Percentiles rank a stretch among this genome's conserved stretches.
Evolutionary conservation across 1,140 invertebrate species (phyloP).

Genomic region (Heliconius congener): DNA sequence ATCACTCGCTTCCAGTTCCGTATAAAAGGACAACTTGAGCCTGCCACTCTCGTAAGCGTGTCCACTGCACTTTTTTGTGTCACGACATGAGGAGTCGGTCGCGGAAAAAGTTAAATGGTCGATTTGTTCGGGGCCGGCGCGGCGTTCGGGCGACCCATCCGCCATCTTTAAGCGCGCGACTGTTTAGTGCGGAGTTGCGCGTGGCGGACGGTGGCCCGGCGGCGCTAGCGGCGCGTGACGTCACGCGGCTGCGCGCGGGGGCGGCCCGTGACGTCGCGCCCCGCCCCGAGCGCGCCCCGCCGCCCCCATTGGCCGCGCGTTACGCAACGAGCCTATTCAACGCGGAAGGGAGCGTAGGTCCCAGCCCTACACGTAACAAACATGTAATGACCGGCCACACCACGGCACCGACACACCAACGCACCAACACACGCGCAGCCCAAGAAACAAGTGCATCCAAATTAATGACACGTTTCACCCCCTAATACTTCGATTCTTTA

Average conservation of each 20-base stretch:
- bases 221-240: conserved; percentile 57
- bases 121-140: conserved; percentile 65
- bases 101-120: conserved; percentile 78
- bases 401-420: conserved; percentile 28
- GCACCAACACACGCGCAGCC: conserved; percentile 21
- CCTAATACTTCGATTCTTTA: conserved; percentile 44
- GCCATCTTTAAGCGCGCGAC: conserved; percentile 80
- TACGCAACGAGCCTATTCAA: conserved; percentile 79
- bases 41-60: conserved; percentile 60
- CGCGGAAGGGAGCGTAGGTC: conserved; percentile 75
- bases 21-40: conserved; percentile 76
- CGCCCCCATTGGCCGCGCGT: conserved; percentile 78
- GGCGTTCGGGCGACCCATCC: conserved; percentile 75
- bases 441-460: conserved; percentile 69
- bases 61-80: conserved; percentile 79
- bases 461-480: conserved; percentile 70
- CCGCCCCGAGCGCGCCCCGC: conserved; percentile 69
- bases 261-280: conserved; percentile 74
- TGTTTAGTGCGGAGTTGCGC: conserved; percentile 77
- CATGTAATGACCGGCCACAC: conserved; percentile 69
- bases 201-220: conserved; percentile 63
- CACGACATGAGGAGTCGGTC: conserved; percentile 66
- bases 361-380: conserved; percentile 73
- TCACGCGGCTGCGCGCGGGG: conserved; percentile 33
- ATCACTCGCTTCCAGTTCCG: conserved; percentile 69